Base-by-base conservation (phyloP, 2,888 invertebrate species). In the Orthosia gothica region DNA sequence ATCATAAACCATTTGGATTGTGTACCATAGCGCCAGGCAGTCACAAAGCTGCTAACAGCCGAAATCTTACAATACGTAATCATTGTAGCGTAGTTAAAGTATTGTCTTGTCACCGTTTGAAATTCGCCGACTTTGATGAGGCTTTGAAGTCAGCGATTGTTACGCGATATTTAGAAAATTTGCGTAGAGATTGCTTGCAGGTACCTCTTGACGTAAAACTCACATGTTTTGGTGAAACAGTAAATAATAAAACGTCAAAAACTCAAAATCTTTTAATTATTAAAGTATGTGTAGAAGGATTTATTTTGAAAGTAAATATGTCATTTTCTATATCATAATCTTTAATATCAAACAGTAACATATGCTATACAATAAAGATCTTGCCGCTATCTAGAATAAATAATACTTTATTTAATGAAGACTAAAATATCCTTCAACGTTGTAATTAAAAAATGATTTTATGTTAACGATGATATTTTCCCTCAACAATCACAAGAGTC, bases 51-150 rank as follows among this genome's bases (percentile, higher is more conserved):
- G 87, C 88, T 88, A 91, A 91, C 92, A 91, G 89, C 88, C 90
- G 80, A 91, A 90, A 90, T 88, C 89, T 88, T 89, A 94, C 95
- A 95, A 95, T 94, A 91, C 91, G 89, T 90, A 92, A 92, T 95
- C 92, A 95, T 95, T 95, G 95, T 92, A 89, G 87, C 88, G 92
- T 93, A 93, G 91, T 95, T 94, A 94, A 82, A 89, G 91, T 91
- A 94, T 95, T 95, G 96, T 95, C 93, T 94, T 93, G 92, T 93
- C 92, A 90, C 91, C 91, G 92, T 95, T 94, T 92, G 90, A 93
- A 89, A 89, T 91, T 89, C 84, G 90, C 95, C 95, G 95, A 90
- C 92, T 86, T 79, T 76, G 71, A 87, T 82, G 58, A 80, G 89
- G 94, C 93, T 86, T 87, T 52, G 71, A 87, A 89, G 68, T 45